These are phyloP conservation scores for Eospalax fontanierii DNA, from an alignment of 2,797 vertebrate species.

Conservation along the genomic window DNA sequence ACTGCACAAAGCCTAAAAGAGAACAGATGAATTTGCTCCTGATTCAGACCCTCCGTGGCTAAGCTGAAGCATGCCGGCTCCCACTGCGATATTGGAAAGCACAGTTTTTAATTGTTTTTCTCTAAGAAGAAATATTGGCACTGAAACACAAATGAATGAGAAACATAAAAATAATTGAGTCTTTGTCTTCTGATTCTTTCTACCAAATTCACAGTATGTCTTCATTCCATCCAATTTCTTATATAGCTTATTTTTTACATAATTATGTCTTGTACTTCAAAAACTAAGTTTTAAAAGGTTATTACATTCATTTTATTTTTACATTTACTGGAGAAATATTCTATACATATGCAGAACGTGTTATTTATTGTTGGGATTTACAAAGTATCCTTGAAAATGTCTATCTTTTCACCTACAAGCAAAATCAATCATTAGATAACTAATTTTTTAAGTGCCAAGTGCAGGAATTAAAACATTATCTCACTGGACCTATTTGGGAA, in stretches of 20 bases:
- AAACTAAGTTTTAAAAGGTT: background rate
- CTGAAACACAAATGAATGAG: background rate
- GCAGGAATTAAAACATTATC: background rate
- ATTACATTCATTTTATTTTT: conserved; percentile 38
- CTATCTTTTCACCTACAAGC: conserved; percentile 37
- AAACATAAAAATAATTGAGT: background rate
- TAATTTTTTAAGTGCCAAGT: background rate
- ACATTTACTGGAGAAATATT: conserved; percentile 5
- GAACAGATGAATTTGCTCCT: too few species aligned
- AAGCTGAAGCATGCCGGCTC: background rate
- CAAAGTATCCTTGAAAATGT: background rate
- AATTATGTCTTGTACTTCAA: background rate
- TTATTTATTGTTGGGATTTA: background rate
- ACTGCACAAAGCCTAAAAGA: background rate
- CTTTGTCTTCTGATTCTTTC: background rate
- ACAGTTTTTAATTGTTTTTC: background rate
- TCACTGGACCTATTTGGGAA: background rate
- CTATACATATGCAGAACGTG: background rate
- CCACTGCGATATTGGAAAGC: background rate
- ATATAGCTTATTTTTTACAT: background rate
- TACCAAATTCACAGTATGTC: background rate
- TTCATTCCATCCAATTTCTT: background rate
- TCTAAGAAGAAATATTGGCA: conserved; percentile 10
- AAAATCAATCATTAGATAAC: background rate
- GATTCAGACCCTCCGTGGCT: background rate